A percentile compares a stretch with the other conserved stretches of the same genome.
These are phyloP conservation scores for Nyctalus aviator DNA, from an alignment of 2,797 vertebrate species.

Conservation along the genomic window DNA sequence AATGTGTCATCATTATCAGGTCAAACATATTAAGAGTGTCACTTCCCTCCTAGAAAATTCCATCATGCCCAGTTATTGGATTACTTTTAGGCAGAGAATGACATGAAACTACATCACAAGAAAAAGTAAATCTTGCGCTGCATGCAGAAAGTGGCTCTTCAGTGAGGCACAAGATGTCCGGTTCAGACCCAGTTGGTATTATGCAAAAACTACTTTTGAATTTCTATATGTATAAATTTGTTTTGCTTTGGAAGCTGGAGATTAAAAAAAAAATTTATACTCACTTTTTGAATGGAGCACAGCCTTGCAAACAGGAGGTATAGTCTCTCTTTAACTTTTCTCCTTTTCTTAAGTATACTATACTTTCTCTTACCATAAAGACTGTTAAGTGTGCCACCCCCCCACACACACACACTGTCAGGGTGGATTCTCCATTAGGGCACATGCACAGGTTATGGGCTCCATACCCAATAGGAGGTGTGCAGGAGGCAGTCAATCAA, in stretches of 20 bases:
- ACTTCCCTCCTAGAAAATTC: conserved; percentile 13
- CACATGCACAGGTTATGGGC: too few species aligned
- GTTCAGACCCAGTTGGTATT: neutral
- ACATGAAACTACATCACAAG: neutral
- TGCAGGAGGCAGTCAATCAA: too few species aligned
- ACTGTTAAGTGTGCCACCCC: too few species aligned
- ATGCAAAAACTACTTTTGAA: neutral
- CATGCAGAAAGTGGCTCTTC: neutral
- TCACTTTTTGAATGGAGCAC: conserved; percentile 11
- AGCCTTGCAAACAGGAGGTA: neutral
- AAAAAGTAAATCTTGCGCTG: neutral
- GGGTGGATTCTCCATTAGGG: too few species aligned
- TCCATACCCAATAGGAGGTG: too few species aligned
- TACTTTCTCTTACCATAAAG: neutral
- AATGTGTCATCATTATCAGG: conserved; percentile 7
- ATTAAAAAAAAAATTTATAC: neutral
- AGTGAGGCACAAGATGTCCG: neutral
- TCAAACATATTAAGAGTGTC: neutral
- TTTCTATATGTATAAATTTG: neutral
- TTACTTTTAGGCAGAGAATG: neutral
- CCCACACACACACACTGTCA: too few species aligned
- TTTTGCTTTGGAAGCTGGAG: conserved; percentile 27
- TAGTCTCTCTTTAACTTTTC: neutral
- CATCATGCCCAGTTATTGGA: neutral
- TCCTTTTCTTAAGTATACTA: neutral